phyloP scores from a whole-genome alignment of 2,797 vertebrate genomes.

The Poecilia picta region DNA sequence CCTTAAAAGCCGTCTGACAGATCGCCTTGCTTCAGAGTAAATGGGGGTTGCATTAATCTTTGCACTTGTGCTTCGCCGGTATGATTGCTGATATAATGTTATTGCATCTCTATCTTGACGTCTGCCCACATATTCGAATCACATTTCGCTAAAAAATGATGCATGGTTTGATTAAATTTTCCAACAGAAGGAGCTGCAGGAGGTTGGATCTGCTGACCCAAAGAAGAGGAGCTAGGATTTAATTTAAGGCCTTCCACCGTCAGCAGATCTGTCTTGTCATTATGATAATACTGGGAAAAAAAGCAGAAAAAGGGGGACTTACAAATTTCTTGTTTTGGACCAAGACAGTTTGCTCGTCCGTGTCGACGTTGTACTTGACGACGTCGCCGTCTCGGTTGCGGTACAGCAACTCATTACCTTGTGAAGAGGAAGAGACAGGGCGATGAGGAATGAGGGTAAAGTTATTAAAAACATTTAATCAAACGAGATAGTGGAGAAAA shows the following conservation, averaged over 20 bases:
- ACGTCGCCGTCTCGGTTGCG: constrained; percentile 89
- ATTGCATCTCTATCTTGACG: constrained; percentile 35
- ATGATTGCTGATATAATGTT: constrained; percentile 68
- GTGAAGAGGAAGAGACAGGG: constrained; percentile 22
- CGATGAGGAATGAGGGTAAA: background rate
- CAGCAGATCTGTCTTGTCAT: constrained; percentile 4
- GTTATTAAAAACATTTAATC: background rate
- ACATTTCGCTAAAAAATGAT: constrained; percentile 45
- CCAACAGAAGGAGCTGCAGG: constrained; percentile 35
- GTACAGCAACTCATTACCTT: constrained; percentile 95
- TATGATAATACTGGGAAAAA: background rate
- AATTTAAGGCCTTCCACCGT: constrained; percentile 10
- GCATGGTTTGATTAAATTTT: constrained; percentile 52
- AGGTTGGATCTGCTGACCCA: constrained; percentile 56
- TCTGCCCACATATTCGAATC: constrained; percentile 22
- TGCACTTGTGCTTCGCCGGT: constrained; percentile 36
- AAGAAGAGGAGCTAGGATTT: constrained; percentile 38
- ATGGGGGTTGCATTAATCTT: constrained; percentile 72
- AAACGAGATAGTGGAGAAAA: background rate
- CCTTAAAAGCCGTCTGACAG: constrained; percentile 71
- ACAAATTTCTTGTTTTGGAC: constrained; percentile 98
- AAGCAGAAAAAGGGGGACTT: constrained; percentile 64
- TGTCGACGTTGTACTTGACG: constrained; percentile 87
- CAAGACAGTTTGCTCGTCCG: constrained; percentile 84
- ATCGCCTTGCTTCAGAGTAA: constrained; percentile 53